These are phyloP conservation scores for Drosophila repleta DNA, from an alignment of 1,140 invertebrate species.

Conservation along the genomic window DNA sequence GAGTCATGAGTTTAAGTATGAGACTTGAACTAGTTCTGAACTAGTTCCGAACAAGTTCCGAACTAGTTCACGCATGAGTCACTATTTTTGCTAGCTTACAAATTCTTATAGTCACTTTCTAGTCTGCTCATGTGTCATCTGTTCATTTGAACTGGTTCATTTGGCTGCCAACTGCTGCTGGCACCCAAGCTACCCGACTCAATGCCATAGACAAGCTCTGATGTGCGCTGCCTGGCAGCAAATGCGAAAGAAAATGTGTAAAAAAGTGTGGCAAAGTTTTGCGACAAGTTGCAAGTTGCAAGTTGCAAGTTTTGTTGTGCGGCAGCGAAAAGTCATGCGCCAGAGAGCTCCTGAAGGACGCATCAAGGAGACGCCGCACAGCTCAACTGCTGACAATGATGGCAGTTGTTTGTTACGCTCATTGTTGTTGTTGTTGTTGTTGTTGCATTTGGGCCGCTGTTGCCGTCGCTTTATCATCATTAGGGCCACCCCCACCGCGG, in stretches of 20 bases:
- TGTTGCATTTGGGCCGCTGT: slow-evolving; percentile 27
- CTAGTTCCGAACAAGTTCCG: too few relatives aligned
- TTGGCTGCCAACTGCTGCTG: slow-evolving; percentile 23
- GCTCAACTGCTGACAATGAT: slow-evolving; percentile 47
- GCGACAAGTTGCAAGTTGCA: slow-evolving; percentile 51
- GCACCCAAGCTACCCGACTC: slow-evolving; percentile 4
- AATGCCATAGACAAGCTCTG: slow-evolving; percentile 50
- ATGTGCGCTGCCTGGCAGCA: slow-evolving; percentile 39
- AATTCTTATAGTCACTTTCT: too few relatives aligned
- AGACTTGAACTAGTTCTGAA: too few relatives aligned
- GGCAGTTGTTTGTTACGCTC: slow-evolving; percentile 39
- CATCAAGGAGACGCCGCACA: slow-evolving; percentile 68
- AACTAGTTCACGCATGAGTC: too few relatives aligned
- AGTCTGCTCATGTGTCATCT: too few relatives aligned
- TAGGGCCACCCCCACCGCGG: slow-evolving; percentile 51
- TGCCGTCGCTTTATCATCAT: slow-evolving; percentile 68
- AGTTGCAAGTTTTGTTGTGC: slow-evolving; percentile 18
- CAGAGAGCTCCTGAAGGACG: slow-evolving; percentile 78
- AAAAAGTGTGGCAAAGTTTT: slow-evolving; percentile 73
- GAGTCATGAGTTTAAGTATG: too few relatives aligned
- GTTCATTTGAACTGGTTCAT: neutral
- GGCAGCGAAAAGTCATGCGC: slow-evolving; percentile 78
- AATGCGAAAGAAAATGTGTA: slow-evolving; percentile 25
- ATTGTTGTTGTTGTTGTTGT: slow-evolving; percentile 21
- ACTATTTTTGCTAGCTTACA: too few relatives aligned